A percentile compares a stretch with the other conserved stretches of the same genome.
Evolutionary conservation across 2,113 vertebrate species (phyloP).

Genomic region (Pollimyrus isidori): DNA sequence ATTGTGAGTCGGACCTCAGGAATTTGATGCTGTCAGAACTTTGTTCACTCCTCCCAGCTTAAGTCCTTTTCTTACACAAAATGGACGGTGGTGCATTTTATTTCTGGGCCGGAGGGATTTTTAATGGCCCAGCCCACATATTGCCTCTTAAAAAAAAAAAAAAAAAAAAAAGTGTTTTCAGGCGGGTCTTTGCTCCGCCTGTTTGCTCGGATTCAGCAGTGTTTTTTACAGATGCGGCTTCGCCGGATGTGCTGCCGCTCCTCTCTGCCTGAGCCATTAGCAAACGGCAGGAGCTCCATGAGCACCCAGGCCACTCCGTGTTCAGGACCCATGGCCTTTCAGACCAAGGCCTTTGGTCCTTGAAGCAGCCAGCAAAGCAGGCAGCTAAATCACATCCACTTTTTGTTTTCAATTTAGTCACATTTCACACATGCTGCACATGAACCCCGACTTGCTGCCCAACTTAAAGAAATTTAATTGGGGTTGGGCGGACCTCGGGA

Average conservation of each 20-base stretch:
- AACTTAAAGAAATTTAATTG: conserved; percentile 4
- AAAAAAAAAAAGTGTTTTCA: not conserved
- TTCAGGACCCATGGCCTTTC: not conserved
- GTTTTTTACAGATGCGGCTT: not conserved
- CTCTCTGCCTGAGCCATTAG: conserved; percentile 14
- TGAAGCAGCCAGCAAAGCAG: not conserved
- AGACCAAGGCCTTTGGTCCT: not conserved
- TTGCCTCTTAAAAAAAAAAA: not conserved
- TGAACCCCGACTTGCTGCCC: not conserved
- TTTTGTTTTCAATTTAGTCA: not conserved
- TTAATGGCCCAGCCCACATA: conserved; percentile 12
- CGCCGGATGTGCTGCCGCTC: not conserved
- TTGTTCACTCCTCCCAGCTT: conserved; percentile 52
- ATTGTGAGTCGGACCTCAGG: conserved; percentile 36
- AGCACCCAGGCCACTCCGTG: not conserved
- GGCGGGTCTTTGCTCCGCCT: not conserved
- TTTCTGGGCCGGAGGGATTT: conserved; percentile 41
- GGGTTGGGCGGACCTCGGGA: not conserved
- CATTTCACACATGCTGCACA: not conserved
- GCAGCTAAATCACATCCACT: conserved; percentile 2
- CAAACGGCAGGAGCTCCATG: not conserved
- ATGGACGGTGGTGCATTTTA: conserved; percentile 52
- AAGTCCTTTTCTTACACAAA: conserved; percentile 59
- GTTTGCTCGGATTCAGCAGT: not conserved
- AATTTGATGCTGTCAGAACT: conserved; percentile 49